Base-by-base conservation (phyloP, 2,113 vertebrate species). In the Ceuthmochares aereus region DNA sequence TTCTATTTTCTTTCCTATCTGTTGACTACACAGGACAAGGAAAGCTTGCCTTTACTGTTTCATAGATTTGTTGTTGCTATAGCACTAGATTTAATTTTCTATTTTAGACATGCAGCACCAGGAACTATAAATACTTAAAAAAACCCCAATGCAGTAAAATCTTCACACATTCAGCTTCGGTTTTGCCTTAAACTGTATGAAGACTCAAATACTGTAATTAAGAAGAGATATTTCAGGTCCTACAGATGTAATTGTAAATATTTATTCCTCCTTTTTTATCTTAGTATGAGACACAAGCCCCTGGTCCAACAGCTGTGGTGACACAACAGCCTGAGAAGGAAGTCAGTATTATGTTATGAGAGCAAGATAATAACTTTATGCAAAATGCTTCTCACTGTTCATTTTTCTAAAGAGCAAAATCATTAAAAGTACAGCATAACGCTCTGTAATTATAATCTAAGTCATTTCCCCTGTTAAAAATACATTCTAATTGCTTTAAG, bases 401-500 rank as follows among this genome's bases (percentile, higher is more conserved):
- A 70, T 92, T 96, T 94, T 85, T 92, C 67, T 90, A 87, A 92
- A 93, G 84, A 87, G 64, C 60, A 87, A 91, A 93, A 91, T 88
- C 88, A 95, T 93, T 97, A 91, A 81, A 95, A 94, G 63, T 80
- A 90, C 34, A 83, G 58, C 68, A 89, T 56, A 94, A 94, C 86
- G 84, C 59, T 90, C 87, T 93, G 52, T 92, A 96, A 96, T 91
- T 95, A 92, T 89, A 91, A 96, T 79, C 73, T 84, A 76, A 95
- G 63, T 66, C 1, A 87, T 87, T 91, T 96, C 69, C 66, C 74
- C 59, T 85, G 93, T 96, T 95, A 97, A 96, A 97, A 96, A 97
- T 93, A 95, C 77, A 86, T 96, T 95, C 85, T 97, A 96, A 97
- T 97, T 97, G 96, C 80, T 95, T 97, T 96, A 96, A 96, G 87